Evolutionary conservation across 2,113 vertebrate species (phyloP).

Genomic region (Cheilinus undulatus): DNA sequence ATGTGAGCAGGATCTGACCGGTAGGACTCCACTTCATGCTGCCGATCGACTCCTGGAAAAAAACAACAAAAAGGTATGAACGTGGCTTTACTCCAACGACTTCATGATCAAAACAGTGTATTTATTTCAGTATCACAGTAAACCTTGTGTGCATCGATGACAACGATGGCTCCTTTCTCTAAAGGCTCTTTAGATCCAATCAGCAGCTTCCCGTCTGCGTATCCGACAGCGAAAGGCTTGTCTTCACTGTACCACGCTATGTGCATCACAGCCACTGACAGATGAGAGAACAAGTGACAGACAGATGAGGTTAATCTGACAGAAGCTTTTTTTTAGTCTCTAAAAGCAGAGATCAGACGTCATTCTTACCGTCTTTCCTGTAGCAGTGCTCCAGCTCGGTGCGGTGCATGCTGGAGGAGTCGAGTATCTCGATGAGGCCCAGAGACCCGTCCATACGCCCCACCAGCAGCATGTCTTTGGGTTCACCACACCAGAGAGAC

Average conservation of each 20-base stretch:
- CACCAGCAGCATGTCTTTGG: constrained; percentile 91
- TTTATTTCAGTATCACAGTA: background rate
- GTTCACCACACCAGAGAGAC: constrained; percentile 88
- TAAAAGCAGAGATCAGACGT: background rate
- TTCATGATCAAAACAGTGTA: background rate
- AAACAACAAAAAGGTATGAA: background rate
- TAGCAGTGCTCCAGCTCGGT: constrained; percentile 95
- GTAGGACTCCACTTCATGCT: constrained; percentile 93
- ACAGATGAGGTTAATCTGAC: background rate
- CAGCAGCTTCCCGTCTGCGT: constrained; percentile 94
- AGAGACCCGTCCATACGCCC: constrained; percentile 96
- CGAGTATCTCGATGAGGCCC: constrained; percentile 92
- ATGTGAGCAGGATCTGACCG: constrained; percentile 91
- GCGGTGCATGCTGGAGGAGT: constrained; percentile 88
- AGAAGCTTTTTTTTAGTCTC: background rate
- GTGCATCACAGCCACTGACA: constrained; percentile 91
- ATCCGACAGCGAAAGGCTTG: constrained; percentile 94
- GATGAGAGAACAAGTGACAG: constrained; percentile 2
- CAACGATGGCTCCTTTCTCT: constrained; percentile 91
- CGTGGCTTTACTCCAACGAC: no score
- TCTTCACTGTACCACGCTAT: constrained; percentile 97
- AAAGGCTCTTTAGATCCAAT: constrained; percentile 90
- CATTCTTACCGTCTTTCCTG: constrained; percentile 90
- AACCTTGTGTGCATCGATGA: constrained; percentile 97
- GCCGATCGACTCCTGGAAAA: constrained; percentile 88